Percentiles rank a stretch among this genome's conserved stretches.
phyloP scores from a whole-genome alignment of 2,797 vertebrate genomes.

The Vultur gryphus region DNA sequence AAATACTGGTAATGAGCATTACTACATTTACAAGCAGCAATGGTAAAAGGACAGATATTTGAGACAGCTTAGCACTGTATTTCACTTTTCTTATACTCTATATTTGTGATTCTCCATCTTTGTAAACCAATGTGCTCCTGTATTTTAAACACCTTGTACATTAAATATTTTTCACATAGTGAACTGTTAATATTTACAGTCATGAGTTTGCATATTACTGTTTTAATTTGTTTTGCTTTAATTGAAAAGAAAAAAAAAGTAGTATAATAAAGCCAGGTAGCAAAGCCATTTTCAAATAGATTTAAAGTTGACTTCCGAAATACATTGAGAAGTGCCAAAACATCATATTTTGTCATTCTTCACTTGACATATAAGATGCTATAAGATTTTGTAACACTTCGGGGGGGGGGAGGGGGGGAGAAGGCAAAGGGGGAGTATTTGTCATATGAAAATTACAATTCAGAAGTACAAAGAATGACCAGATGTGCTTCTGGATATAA shows the following conservation, averaged over 20 bases:
- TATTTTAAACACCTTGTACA: not conserved
- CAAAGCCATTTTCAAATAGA: not conserved
- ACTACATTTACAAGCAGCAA: not conserved
- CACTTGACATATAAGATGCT: not conserved
- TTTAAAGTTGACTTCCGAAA: not conserved
- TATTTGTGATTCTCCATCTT: not conserved
- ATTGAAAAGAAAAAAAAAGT: accelerated
- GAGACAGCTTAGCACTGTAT: not conserved
- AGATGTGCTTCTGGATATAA: not conserved
- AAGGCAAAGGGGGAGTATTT: not conserved
- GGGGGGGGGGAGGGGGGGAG: too few species aligned
- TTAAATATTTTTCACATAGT: not conserved
- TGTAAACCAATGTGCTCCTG: not conserved
- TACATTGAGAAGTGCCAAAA: not conserved
- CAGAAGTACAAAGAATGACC: not conserved
- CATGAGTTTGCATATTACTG: not conserved
- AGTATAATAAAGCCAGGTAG: not conserved
- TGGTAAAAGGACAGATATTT: not conserved
- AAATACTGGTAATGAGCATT: not conserved
- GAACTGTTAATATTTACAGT: not conserved
- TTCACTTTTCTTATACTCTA: not conserved
- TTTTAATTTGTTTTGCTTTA: not conserved
- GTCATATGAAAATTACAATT: not conserved
- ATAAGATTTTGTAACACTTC: not conserved
- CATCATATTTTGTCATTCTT: not conserved